phyloP scores from a whole-genome alignment of 2,888 invertebrate genomes.

The Andrena trimmerana region DNA sequence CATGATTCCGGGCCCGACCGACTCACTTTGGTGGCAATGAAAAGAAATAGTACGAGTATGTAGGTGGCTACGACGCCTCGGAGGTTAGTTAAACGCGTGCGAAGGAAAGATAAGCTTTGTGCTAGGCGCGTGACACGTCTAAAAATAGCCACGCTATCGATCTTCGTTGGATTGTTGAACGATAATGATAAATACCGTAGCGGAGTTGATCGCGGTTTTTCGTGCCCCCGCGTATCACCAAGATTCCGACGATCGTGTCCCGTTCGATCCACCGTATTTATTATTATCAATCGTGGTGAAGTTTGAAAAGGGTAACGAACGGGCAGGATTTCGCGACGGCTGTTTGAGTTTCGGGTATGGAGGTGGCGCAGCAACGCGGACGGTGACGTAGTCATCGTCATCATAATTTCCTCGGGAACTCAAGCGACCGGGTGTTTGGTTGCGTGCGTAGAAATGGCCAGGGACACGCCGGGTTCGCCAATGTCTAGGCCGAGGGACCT shows the following conservation, averaged over 20 bases:
- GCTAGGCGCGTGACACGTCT: conserved; percentile 41
- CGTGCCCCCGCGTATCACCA: conserved; percentile 13
- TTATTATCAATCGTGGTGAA: too few relatives aligned
- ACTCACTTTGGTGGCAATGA: conserved; percentile 1
- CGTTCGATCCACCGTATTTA: neutral
- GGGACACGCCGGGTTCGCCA: conserved; percentile 85
- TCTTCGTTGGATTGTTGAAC: conserved; percentile 45
- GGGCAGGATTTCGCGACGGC: too few relatives aligned
- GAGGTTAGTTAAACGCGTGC: neutral
- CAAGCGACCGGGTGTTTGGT: conserved; percentile 26
- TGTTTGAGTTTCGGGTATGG: too few relatives aligned
- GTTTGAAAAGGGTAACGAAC: too few relatives aligned
- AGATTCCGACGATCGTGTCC: neutral
- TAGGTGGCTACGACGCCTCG: neutral
- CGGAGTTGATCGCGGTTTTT: conserved; percentile 20
- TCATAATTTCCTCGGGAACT: conserved; percentile 6
- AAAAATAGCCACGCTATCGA: conserved; percentile 69
- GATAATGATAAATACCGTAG: conserved; percentile 53
- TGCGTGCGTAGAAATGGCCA: conserved; percentile 83
- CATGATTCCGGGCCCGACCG: too few relatives aligned
- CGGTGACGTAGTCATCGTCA: neutral
- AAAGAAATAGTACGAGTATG: neutral
- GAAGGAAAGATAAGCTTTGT: conserved; percentile 21
- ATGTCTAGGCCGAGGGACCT: conserved; percentile 84
- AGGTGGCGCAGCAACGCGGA: neutral